Conservation (phyloP, 1,140 invertebrate genomes). For the Pararge aegeria region DNA sequence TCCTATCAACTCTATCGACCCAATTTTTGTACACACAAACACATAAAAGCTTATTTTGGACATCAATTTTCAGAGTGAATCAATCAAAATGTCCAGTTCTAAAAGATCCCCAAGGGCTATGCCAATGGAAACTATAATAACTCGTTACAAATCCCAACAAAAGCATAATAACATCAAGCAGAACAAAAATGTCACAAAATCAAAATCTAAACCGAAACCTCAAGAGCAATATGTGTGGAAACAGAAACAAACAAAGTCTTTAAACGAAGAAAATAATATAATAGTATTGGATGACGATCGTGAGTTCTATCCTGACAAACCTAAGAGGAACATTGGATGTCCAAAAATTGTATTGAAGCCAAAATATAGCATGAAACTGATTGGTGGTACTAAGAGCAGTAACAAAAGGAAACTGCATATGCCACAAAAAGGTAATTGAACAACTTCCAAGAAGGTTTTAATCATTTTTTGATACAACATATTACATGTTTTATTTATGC, state of each 20-base stretch:
- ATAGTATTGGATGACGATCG: background rate
- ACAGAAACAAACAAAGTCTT: no score
- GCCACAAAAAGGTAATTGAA: slow-evolving; percentile 49
- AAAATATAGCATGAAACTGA: slow-evolving; percentile 44
- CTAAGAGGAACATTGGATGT: slow-evolving; percentile 29
- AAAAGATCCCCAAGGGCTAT: slow-evolving; percentile 27
- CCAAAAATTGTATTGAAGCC: slow-evolving; percentile 46
- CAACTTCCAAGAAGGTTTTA: no score
- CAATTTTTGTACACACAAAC: no score
- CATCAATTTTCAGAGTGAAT: background rate
- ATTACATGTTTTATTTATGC: background rate
- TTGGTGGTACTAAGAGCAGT: slow-evolving; percentile 28
- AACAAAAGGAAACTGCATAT: slow-evolving; percentile 49
- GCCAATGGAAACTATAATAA: slow-evolving; percentile 46
- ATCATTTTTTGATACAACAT: no score
- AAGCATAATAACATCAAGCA: no score
- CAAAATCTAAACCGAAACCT: no score
- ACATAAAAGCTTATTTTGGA: no score
- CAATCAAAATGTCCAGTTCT: slow-evolving; percentile 15
- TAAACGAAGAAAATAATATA: no score
- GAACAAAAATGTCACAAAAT: no score
- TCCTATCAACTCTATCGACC: no score
- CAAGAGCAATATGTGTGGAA: no score
- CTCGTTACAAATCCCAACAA: slow-evolving; percentile 42
- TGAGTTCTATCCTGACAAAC: slow-evolving; percentile 49